phyloP scores from a whole-genome alignment of 2,113 vertebrate genomes.

The Picathartes gymnocephalus region DNA sequence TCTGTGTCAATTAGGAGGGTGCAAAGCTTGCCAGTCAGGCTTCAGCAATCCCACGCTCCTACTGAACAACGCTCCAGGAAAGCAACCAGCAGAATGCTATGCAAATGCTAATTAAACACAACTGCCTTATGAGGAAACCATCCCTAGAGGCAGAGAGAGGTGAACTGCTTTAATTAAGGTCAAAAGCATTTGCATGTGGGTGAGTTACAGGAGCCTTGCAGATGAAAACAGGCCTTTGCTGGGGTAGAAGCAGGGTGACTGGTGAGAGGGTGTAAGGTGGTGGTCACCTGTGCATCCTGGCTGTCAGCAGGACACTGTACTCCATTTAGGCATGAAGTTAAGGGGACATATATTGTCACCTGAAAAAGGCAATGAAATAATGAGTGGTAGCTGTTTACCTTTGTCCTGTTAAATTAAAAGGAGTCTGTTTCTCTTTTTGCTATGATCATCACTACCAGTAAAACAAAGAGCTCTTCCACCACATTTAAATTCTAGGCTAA shows the following conservation, averaged over 20 bases:
- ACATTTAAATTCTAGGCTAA: constrained; percentile 16
- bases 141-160: constrained; percentile 54
- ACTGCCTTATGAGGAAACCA: constrained; percentile 62
- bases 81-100: constrained; percentile 60
- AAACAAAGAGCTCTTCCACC: constrained; percentile 31
- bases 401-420: neutral
- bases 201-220: constrained; percentile 5
- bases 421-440: neutral
- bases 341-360: neutral
- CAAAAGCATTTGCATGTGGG: constrained; percentile 56
- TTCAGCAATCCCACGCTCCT: constrained; percentile 64
- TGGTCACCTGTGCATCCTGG: neutral
- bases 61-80: constrained; percentile 37
- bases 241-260: neutral
- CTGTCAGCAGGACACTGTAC: neutral
- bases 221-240: neutral
- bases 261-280: neutral
- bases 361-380: neutral
- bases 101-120: constrained; percentile 68
- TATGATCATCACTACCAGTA: neutral
- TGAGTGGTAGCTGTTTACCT: neutral
- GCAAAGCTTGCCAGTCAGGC: constrained; percentile 64
- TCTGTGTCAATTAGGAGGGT: constrained; percentile 57
- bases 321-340: neutral
- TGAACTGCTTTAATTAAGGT: constrained; percentile 66